Percentiles rank a stretch among this genome's conserved stretches.
Conservation (phyloP, 2,113 vertebrate species). For the Chlamydotis undulata region DNA sequence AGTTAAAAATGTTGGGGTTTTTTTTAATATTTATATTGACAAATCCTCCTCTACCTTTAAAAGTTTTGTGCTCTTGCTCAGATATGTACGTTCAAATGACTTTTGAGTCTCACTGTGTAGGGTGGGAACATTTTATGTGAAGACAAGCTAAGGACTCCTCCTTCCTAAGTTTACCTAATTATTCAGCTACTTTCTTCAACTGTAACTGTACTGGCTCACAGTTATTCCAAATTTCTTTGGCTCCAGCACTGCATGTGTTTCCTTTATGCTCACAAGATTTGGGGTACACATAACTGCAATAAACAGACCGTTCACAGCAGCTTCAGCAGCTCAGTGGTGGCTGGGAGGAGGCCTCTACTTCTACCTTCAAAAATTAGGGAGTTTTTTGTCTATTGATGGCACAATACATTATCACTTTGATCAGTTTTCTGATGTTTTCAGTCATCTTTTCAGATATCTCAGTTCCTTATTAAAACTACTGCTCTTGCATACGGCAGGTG, state of each 20-base stretch:
- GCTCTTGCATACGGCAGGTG: background rate
- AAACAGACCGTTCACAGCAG: background rate
- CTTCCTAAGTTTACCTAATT: background rate
- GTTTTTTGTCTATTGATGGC: background rate
- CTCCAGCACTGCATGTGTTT: background rate
- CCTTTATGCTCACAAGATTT: background rate
- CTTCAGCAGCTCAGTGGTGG: background rate
- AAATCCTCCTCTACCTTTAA: background rate
- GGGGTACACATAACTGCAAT: background rate
- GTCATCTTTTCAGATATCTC: background rate
- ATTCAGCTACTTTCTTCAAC: background rate
- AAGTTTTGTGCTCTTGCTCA: background rate
- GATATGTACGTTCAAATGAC: background rate
- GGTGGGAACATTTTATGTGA: background rate
- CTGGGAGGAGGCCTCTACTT: background rate
- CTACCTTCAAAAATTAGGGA: background rate
- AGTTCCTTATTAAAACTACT: background rate
- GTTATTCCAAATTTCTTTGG: background rate
- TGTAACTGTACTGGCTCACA: background rate
- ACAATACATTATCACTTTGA: background rate
- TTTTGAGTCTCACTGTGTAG: background rate
- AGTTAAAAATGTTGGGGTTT: background rate
- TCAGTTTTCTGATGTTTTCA: background rate
- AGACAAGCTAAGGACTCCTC: background rate
- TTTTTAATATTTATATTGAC: background rate